Evolutionary conservation across 1,140 invertebrate genomes (phyloP).

Genomic region (Pseudomyrmex gracilis): DNA sequence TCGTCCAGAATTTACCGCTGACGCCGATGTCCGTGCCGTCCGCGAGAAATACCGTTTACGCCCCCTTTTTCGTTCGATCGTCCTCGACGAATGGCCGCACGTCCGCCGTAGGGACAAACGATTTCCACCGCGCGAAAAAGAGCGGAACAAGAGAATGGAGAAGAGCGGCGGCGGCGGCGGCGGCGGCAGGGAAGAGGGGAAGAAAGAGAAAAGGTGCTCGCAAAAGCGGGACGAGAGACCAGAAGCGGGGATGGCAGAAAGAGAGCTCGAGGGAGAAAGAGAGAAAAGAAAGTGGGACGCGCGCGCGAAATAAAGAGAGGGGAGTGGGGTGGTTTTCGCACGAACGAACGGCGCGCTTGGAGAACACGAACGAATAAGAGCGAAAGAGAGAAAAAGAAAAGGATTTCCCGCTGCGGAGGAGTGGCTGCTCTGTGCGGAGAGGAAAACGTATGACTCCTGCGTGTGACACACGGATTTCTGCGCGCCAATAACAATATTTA

Average conservation of each 20-base stretch:
- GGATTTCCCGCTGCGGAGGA: slow-evolving; percentile 50
- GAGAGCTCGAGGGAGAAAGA: slow-evolving; percentile 4
- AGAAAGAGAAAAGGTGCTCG: slow-evolving; percentile 48
- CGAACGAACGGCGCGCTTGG: not conserved
- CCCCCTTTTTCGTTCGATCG: slow-evolving; percentile 63
- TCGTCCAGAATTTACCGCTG: slow-evolving; percentile 66
- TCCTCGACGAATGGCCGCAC: slow-evolving; percentile 58
- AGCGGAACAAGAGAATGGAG: slow-evolving; percentile 24
- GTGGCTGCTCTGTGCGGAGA: slow-evolving; percentile 43
- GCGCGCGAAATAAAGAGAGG: slow-evolving; percentile 56
- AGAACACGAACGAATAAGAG: slow-evolving; percentile 53
- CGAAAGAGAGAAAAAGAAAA: slow-evolving; percentile 38
- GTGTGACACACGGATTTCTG: slow-evolving; percentile 70
- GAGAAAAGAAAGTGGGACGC: slow-evolving; percentile 48
- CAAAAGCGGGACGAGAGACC: slow-evolving; percentile 44
- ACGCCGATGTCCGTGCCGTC: slow-evolving; percentile 54
- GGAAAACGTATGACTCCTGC: slow-evolving; percentile 71
- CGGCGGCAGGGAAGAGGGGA: slow-evolving; percentile 25
- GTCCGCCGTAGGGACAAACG: slow-evolving; percentile 64
- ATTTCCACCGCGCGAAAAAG: slow-evolving; percentile 63
- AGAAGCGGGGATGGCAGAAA: not conserved
- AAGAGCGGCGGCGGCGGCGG: not conserved
- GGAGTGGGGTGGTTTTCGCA: slow-evolving; percentile 17
- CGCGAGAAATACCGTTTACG: slow-evolving; percentile 49
- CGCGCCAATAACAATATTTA: slow-evolving; percentile 74